Base-by-base conservation (phyloP, 1,140 invertebrate genomes). In the Heliconius himera region DNA sequence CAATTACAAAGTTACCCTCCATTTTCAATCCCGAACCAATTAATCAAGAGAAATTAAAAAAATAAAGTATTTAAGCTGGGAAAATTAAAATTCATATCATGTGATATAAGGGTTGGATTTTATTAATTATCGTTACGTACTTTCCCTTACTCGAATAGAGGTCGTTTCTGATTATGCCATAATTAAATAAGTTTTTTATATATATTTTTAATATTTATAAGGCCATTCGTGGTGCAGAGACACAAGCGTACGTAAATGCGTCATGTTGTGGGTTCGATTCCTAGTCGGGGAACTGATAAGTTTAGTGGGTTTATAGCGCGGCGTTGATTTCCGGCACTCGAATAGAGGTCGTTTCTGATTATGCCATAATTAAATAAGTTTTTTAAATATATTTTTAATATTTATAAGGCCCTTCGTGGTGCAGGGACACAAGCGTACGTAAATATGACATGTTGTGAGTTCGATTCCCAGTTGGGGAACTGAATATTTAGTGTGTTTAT, bases 81-180 rank as follows among this genome's bases (percentile, higher is more conserved):
- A 46, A 70, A 76, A 76, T 76, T 76, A 70, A 76, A 70, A 76
- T 70, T 76, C 74, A 70, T 41, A 70, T 76, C 74, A 41, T 29
- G 60, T 49, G 74, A 51, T 70, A 5, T 41, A 76, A 76, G 60
- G 60, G 74, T 76, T 70, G 60, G 41, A 49, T 76, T 76, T 76
- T 70, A 76, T 70, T 66, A 75, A 66, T 66, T 66, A 66, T 66
- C 60, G 60, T 66, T 29, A 29, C 20, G 60, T 66, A 29, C 60
- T 66, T 66, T n/a, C 54, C 51, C 29, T 66, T 66, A 41, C 56
- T 66, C n/a, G 54, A 75, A 75, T 38, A 41, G 29, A 60, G 74
- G 20, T 66, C 60, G 60, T 66, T 60, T 60, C 26, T 29, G 26
- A 29, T 66, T 29, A 66, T 26, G 9, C 22, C 26, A 16, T 26